Conservation (phyloP, 1,140 invertebrate genomes). For the Aphelinus certus region DNA sequence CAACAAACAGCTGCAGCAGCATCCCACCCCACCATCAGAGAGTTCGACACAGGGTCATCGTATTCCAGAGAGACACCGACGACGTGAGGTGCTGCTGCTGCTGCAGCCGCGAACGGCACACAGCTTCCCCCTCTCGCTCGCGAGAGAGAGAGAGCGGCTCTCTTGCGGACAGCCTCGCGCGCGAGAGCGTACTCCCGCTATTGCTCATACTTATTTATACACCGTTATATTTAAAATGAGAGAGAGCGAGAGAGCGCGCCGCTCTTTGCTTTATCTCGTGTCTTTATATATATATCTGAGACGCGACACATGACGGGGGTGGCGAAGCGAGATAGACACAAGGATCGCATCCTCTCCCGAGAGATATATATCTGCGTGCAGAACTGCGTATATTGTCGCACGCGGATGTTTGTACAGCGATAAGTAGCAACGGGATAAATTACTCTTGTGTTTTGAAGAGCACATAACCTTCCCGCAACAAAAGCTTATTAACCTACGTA, state of each 20-base stretch:
- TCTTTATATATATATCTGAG: slow-evolving; percentile 7
- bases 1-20: background rate
- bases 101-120: background rate
- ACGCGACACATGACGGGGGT: no score
- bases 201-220: slow-evolving; percentile 68
- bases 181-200: slow-evolving; percentile 58
- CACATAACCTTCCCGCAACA: no score
- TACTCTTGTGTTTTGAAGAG: no score
- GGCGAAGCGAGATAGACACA: no score
- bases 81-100: background rate
- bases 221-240: slow-evolving; percentile 67
- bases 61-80: slow-evolving; percentile 17
- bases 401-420: no score
- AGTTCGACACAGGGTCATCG: slow-evolving; percentile 26
- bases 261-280: slow-evolving; percentile 35
- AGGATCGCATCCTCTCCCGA: no score
- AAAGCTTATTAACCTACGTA: no score
- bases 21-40: background rate
- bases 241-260: slow-evolving; percentile 52
- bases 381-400: no score
- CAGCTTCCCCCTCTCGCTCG: background rate
- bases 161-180: slow-evolving; percentile 49
- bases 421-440: no score
- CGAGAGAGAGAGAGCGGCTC: slow-evolving; percentile 15
- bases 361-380: no score